These are phyloP conservation scores for Pseudolycoriella hygida DNA, from an alignment of 2,888 invertebrate species.

Conservation along the genomic window DNA sequence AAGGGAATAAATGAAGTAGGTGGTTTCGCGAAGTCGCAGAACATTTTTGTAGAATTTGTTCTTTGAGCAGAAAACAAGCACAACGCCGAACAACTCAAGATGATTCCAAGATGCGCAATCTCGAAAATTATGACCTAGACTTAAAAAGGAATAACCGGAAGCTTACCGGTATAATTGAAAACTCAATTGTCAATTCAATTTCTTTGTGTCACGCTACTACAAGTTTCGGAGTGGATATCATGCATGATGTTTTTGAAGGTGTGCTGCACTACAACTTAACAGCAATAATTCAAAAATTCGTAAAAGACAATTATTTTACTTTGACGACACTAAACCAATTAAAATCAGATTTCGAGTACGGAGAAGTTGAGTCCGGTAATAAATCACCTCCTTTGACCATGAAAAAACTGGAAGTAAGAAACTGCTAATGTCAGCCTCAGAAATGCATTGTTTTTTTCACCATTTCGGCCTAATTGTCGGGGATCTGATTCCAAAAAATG, in stretches of 20 bases:
- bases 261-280: background rate
- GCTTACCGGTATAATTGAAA: background rate
- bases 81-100: background rate
- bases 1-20: background rate
- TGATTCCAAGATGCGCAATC: background rate
- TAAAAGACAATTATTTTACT: background rate
- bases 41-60: background rate
- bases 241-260: background rate
- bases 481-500: too few relatives aligned
- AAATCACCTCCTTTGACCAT: constrained; percentile 3
- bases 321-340: background rate
- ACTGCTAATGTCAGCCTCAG: constrained; percentile 6
- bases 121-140: background rate
- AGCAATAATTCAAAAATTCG: background rate
- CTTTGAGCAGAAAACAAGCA: background rate
- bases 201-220: background rate
- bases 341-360: constrained; percentile 7
- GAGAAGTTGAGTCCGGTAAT: constrained; percentile 5
- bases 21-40: background rate
- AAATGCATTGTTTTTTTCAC: constrained; percentile 4
- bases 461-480: too few relatives aligned
- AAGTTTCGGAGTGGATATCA: constrained; percentile 1
- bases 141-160: background rate
- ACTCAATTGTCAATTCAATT: constrained; percentile 2
- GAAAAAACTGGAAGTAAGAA: background rate